These are phyloP conservation scores for Nyctibius grandis DNA, from an alignment of 2,797 vertebrate genomes.

Conservation along the genomic window DNA sequence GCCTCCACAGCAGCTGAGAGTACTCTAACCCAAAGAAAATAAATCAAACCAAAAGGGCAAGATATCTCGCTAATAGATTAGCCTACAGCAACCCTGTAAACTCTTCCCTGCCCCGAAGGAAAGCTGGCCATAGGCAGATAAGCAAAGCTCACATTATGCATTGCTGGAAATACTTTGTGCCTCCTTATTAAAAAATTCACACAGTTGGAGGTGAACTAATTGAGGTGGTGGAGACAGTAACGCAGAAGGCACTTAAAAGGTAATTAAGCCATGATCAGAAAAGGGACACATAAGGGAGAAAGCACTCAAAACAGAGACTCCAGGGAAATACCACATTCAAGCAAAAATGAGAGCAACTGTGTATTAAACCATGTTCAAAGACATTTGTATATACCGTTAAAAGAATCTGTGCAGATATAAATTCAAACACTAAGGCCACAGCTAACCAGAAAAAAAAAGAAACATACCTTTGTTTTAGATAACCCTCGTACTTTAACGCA, in stretches of 20 bases:
- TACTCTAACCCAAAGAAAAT: slow-evolving; percentile 40
- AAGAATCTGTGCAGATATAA: not conserved
- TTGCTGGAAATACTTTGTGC: slow-evolving; percentile 55
- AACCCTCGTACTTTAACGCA: not conserved
- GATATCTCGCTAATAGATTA: slow-evolving; percentile 50
- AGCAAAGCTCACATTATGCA: slow-evolving; percentile 42
- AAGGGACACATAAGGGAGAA: slow-evolving; percentile 23
- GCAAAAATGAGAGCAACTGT: not conserved
- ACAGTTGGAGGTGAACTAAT: slow-evolving; percentile 67
- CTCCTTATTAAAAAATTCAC: slow-evolving; percentile 66
- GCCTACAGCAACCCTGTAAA: slow-evolving; percentile 41
- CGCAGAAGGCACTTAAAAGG: slow-evolving; percentile 67
- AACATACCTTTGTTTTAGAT: not conserved
- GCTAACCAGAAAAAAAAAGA: not conserved
- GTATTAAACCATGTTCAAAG: not conserved
- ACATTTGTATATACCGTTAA: not conserved
- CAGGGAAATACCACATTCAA: slow-evolving; percentile 41
- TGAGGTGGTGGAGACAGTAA: slow-evolving; percentile 48
- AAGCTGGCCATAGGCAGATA: slow-evolving; percentile 65
- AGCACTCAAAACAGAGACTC: slow-evolving; percentile 8
- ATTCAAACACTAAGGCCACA: not conserved
- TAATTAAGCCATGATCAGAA: slow-evolving; percentile 55
- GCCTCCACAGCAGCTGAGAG: not conserved
- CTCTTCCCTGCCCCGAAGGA: slow-evolving; percentile 38
- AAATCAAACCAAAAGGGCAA: slow-evolving; percentile 62